Conservation (phyloP, 2,113 vertebrate species). For the Lathamus discolor region DNA sequence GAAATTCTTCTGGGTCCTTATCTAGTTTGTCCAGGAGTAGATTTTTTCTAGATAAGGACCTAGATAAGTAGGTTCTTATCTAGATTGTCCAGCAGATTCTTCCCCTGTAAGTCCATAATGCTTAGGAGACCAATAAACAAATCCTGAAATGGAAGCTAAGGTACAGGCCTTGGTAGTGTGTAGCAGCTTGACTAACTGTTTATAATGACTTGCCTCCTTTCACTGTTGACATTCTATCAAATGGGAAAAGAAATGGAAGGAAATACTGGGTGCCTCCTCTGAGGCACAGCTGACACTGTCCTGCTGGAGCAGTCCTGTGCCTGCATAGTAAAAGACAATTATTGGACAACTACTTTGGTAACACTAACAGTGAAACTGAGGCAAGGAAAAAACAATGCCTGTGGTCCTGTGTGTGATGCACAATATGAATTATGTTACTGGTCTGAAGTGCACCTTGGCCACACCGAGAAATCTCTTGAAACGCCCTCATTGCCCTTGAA, state of each 20-base stretch:
- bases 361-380: neutral
- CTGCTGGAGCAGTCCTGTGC: neutral
- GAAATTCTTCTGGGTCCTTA: neutral
- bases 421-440: rapidly evolving
- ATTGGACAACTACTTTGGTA: neutral
- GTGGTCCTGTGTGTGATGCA: neutral
- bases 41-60: too few relatives aligned
- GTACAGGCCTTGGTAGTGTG: neutral
- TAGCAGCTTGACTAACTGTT: neutral
- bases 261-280: neutral
- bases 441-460: neutral
- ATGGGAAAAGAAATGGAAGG: neutral
- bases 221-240: neutral
- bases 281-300: neutral
- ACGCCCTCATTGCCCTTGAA: neutral
- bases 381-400: neutral
- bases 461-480: neutral
- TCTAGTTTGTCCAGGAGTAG: neutral
- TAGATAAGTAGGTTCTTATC: neutral
- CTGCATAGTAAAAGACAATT: neutral
- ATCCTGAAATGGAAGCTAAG: neutral
- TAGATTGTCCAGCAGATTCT: neutral
- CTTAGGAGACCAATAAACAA: neutral
- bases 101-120: neutral
- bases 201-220: rapidly evolving